These are phyloP conservation scores for Setophaga petechia DNA, from an alignment of 2,113 vertebrate species.

Conservation along the genomic window DNA sequence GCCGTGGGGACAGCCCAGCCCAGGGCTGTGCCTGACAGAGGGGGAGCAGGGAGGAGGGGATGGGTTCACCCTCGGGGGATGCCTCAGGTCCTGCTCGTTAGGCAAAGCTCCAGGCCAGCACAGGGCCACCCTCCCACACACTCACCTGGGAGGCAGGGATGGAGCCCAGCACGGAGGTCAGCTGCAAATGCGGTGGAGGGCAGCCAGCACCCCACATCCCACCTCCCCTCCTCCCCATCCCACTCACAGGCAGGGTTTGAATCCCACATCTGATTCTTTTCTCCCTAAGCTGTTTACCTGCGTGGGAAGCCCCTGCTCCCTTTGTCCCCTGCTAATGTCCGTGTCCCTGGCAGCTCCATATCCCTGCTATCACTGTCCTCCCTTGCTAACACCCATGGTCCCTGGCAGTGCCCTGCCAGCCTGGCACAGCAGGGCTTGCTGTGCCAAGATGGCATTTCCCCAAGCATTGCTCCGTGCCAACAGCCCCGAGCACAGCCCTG, in stretches of 20 bases:
- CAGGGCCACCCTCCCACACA: background rate
- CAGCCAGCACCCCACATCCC: background rate
- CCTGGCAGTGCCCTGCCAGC: background rate
- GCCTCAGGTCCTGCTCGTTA: background rate
- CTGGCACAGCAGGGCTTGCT: background rate
- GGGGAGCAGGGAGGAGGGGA: background rate
- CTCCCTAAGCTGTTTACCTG: background rate
- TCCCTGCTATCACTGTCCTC: background rate
- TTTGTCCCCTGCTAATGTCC: background rate
- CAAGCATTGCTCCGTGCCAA: background rate
- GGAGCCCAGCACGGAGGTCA: background rate
- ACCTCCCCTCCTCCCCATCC: background rate
- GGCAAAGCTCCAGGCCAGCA: background rate
- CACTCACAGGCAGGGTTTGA: background rate
- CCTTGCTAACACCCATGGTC: background rate
- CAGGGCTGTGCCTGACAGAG: background rate
- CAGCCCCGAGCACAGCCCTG: background rate
- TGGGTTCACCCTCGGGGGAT: background rate
- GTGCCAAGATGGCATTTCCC: background rate
- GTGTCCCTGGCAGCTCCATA: accelerated
- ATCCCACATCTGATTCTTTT: background rate
- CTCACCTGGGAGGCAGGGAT: accelerated
- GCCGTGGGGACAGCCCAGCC: background rate
- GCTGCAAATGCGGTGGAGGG: background rate
- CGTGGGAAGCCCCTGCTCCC: background rate